phyloP scores from a whole-genome alignment of 1,140 invertebrate genomes.

The Yoshiicerus persimilis region DNA sequence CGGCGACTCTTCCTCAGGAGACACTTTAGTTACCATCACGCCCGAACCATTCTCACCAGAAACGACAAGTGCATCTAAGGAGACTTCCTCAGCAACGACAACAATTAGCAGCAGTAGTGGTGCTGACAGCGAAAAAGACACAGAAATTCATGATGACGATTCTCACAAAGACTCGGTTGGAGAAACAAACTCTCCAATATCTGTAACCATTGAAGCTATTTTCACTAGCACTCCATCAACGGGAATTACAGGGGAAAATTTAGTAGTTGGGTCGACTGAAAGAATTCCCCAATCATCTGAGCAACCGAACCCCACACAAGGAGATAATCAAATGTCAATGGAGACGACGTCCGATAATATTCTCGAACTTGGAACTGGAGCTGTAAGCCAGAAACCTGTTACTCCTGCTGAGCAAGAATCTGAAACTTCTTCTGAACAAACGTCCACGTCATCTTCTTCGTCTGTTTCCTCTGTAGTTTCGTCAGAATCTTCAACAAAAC shows the following conservation, averaged over 20 bases:
- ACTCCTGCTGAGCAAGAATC: neutral
- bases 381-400: neutral
- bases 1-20: neutral
- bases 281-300: neutral
- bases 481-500: neutral
- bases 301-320: neutral
- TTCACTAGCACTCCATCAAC: neutral
- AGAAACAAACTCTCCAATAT: neutral
- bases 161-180: neutral
- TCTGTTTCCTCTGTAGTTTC: neutral
- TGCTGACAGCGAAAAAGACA: neutral
- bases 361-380: neutral
- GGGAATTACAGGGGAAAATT: neutral
- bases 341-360: neutral
- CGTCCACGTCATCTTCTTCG: neutral
- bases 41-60: conserved; percentile 22
- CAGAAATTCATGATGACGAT: neutral
- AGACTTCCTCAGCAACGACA: neutral
- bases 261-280: neutral
- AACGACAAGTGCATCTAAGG: neutral
- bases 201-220: neutral
- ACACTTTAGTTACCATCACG: neutral
- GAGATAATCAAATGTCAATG: neutral
- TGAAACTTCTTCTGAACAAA: neutral
- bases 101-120: neutral